Conservation (phyloP, 2,888 invertebrate genomes). For the Acanthoscelides obtectus region DNA sequence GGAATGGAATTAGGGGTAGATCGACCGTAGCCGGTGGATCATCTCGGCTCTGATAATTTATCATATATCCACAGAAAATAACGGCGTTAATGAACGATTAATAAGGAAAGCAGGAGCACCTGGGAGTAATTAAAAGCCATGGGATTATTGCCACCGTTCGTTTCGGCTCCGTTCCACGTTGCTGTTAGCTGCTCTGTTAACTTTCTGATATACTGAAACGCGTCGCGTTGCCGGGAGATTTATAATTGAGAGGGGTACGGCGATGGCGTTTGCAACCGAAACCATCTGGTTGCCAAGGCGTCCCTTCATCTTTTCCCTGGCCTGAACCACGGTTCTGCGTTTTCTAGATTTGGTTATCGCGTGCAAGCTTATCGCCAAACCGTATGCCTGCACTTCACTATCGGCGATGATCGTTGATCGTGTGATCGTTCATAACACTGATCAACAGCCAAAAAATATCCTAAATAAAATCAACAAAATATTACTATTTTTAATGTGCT, state of each 20-base stretch:
- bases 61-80: slow-evolving; percentile 18
- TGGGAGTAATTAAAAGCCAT: slow-evolving; percentile 24
- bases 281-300: neutral
- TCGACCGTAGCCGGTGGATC: slow-evolving; percentile 9
- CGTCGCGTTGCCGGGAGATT: slow-evolving; percentile 15
- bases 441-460: too few species aligned
- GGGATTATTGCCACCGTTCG: slow-evolving; percentile 20
- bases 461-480: too few species aligned
- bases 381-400: too few species aligned
- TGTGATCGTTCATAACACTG: too few species aligned
- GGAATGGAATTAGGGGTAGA: neutral
- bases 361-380: too few species aligned
- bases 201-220: slow-evolving; percentile 17
- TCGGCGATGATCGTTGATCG: too few species aligned
- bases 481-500: too few species aligned
- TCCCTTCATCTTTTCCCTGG: neutral
- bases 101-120: slow-evolving; percentile 22
- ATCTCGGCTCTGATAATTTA: slow-evolving; percentile 20
- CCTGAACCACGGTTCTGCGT: neutral
- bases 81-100: slow-evolving; percentile 24
- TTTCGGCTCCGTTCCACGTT: neutral
- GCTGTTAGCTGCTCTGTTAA: slow-evolving; percentile 5
- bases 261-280: neutral
- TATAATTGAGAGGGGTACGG: neutral
- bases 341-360: too few species aligned